Base-by-base conservation (phyloP, 2,888 invertebrate genomes). In the Standfussiana lucernea region DNA sequence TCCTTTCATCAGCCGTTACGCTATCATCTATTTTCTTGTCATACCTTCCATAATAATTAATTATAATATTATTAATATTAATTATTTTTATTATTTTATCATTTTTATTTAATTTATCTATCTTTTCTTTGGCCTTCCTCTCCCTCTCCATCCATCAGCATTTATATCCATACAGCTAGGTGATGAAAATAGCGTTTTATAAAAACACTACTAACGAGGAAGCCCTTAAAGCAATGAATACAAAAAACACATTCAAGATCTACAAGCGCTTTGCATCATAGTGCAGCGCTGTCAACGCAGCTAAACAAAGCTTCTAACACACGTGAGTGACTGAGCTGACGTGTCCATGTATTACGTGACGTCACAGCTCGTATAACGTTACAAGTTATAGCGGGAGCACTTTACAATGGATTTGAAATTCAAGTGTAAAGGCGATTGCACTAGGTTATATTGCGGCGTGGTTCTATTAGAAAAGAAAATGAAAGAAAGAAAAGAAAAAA, bases 311-410 rank as follows among this genome's bases (percentile, higher is more conserved):
- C 77, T 65, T 40, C 24, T n/a, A 28, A 45, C 45, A 61, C 10
- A 78, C 45, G 28, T 50, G 65, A 83, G 32, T n/a, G 47, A 42
- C 40, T 42, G 40, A 75, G 47, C 82, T 40, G 83, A 64, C 59
- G 47, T 35, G 42, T 42, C 65, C 77, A 79, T 79, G 42, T 79
- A 78, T 82, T 77, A 79, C 77, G 83, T 82, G 83, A 65, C 59
- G 42, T 76, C 59, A 79, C 35, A 35, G 50, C 42, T 56, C 21
- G 50, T 15, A 37, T 32, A 35, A 73, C 32, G 32, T n/a, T 15
- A 32, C 37, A 42, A 81, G 50, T 56, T 59, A 37, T 21, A 37
- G 32, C n/a, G 5, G 15, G 8, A 47, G 37, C n/a, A 56, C 21
- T 40, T 79, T 35, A n/a, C n/a, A 75, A 77, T 50, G 18, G 24